Base-by-base conservation (phyloP, 92 coral and sea anemone genomes). In the Epizoanthus scotinus region DNA sequence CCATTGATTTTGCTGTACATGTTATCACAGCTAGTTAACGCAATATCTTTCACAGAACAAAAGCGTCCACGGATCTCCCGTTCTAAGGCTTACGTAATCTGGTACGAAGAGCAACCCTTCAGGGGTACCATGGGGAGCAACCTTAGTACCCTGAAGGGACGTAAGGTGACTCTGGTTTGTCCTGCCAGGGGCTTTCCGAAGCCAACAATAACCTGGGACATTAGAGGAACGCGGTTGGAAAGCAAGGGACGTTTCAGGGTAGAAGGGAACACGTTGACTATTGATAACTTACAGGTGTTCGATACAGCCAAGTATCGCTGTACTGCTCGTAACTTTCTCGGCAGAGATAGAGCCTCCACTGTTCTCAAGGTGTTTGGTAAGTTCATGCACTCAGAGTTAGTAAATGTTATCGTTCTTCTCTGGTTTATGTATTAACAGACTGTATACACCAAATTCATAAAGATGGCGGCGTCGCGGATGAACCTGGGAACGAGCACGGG, bases 291-390 rank as follows among this genome's bases (percentile, higher is more conserved):
- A 81, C 79, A 86, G 63, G 92, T 91, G 20, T 84, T 75, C 40
- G 97, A 93, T 50, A 93, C 97, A 15, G 97, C 91, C 64, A 91
- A 91, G 13, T 93, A 93, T 70, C 91, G 94, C 22, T 93, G 97
- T 40, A 87, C 83, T 17, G 97, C 97, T 64, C 60, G 84, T 59
- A 93, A 93, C 86, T 78, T 83, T 26, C 87, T 88, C 7, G 97
- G 97, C 2, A 85, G 87, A 18, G 93, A 61, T 26, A 82, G 86
- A 67, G 97, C 91, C 27, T 78, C 88, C 6, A 71, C 92, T 22
- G 91, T 94, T 9, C 75, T 93, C 28, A 93, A 90, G 71, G 97
- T 93, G 77, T 89, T 87, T 67, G 94, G 97, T 93, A 69, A 53
- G 96, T 36, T 26, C 17, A 8, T n/a, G n/a, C n/a, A n/a, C n/a